Evolutionary conservation across 2,113 vertebrate species (phyloP).

Genomic region (Plecotus auritus): DNA sequence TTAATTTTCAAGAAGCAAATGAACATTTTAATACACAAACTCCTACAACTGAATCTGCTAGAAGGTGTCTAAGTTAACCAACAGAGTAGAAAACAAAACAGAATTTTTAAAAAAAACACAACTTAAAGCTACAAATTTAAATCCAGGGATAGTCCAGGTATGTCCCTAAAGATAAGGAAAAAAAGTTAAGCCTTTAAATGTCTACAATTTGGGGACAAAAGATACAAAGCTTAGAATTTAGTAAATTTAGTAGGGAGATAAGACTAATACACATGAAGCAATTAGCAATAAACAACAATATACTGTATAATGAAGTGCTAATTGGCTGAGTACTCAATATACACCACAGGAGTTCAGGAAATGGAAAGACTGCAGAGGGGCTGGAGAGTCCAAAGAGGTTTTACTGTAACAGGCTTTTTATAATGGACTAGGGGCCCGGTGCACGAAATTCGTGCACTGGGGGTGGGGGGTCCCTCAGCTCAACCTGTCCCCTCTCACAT

Average conservation of each 20-base stretch:
- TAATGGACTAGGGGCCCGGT: background rate
- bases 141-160: background rate
- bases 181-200: background rate
- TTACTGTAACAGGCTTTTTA: background rate
- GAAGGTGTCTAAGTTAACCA: background rate
- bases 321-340: background rate
- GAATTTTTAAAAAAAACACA: background rate
- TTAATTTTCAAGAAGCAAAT: constrained; percentile 34
- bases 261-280: background rate
- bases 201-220: background rate
- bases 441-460: no score
- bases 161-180: background rate
- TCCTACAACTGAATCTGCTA: background rate
- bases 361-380: background rate
- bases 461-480: no score
- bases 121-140: constrained; percentile 16
- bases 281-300: background rate
- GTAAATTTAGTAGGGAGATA: background rate
- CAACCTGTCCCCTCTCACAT: no score
- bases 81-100: background rate
- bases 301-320: background rate
- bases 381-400: background rate
- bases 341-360: background rate
- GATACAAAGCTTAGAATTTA: background rate
- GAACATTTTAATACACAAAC: background rate